Evolutionary conservation across 2,888 invertebrate genomes (phyloP), one percentile per base, ranked within the genome.

Genomic region (Hemicrepidius hirtus): DNA sequence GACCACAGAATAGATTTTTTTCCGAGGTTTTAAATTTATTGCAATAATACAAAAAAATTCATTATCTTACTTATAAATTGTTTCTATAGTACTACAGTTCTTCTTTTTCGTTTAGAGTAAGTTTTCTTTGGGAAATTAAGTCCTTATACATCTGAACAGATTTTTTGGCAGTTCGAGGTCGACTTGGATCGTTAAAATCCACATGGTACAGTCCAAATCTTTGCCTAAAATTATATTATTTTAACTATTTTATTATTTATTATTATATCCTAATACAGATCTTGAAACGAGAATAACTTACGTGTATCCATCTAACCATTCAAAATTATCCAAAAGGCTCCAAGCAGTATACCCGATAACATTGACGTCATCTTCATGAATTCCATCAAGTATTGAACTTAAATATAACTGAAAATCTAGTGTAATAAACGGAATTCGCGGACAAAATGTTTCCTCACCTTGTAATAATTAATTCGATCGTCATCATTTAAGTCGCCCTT

Each of bases 131-230:
- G 70, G 84, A 84, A 49, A 89, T 86, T 13, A 91, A 85, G 55
- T 53, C 28, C 76, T 88, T 88, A 82, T 88, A 90, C 76, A 89
- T 87, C 40, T 83, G 79, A 0, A 89, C 89, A 0, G 94, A 94
- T 46, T 88, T 87, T 81, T 93, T 92, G 0, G 91, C 88, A 0
- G 88, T 90, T 75, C 94, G 88, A 0, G 89, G 87, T 74, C 90
- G 88, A 0, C 88, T 85, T 0, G 89, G 87, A 76, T 88, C 89
- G 0, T 85, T 83, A 81, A 92, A 92, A 81, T 94, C 90, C 0
- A 94, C 92, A 78, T 90, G 87, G 77, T 91, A 91, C 0, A 94
- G 78, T 5, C 94, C 94, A 83, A 92, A 94, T 81, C 88, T 89
- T 76, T 89, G 87, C n/a, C 92, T 92, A 83, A 64, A 89, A 89